Base-by-base conservation (phyloP, 92 coral and sea anemone species). In the Palythoa grandis region DNA sequence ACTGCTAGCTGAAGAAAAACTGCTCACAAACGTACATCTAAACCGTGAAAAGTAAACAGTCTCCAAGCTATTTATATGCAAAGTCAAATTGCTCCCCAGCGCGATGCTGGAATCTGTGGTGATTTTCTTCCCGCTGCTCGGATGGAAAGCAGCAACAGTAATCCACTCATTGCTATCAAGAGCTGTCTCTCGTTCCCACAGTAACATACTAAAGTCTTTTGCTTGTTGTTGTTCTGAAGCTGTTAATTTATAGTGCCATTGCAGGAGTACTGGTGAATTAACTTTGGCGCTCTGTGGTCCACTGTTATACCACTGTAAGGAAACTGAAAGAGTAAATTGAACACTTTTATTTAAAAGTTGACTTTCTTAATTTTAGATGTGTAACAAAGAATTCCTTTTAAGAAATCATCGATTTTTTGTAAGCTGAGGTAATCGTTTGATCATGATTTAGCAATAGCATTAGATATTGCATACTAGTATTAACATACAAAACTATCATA, bases 31-130 rank as follows among this genome's bases (percentile, higher is more conserved):
- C 22, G 74, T 39, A 24, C 85, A 80, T 66, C 85, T 65, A 80
- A 80, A 80, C 3, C 85, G 85, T 47, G 85, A 80, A 67, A 80
- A 80, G 17, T 80, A 80, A 40, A 80, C 52, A n/a, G 65, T 65
- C 48, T 80, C 85, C 85, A 80, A 35, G 25, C 13, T 12, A 37
- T 63, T 80, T 11, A 80, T 80, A 53, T 15, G 74, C 2, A 80
- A 53, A 11, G 85, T 80, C 40, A 80, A 57, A 61, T 80, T 80
- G 14, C 61, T 65, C 37, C 85, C 74, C 14, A 80, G 63, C 58
- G 5, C 74, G n/a, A 80, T 80, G 35, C 74, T 70, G 13, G 85
- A 48, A 35, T 80, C 85, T 43, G 75, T 66, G 61, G 24, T 47
- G 3, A 80, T 23, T 52, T 24, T 80, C 74, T 67, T 80, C n/a